A percentile compares a stretch with the other conserved stretches of the same genome.
phyloP scores from a whole-genome alignment of 2,888 invertebrate genomes.

The Synanthedon tipuliformis region DNA sequence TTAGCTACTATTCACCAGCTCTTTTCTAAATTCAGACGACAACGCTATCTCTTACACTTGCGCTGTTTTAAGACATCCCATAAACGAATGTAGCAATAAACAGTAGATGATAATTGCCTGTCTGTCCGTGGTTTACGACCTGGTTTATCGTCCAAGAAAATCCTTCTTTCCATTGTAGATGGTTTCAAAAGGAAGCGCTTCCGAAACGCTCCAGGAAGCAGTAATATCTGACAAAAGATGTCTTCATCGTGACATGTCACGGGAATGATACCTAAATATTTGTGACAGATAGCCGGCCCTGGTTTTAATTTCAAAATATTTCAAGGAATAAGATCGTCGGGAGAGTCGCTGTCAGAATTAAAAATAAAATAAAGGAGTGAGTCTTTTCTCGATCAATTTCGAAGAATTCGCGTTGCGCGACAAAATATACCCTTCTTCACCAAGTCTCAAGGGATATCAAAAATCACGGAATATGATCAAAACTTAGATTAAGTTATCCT shows the following conservation, averaged over 20 bases:
- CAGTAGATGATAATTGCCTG: conserved; percentile 25
- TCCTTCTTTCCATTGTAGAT: conserved; percentile 11
- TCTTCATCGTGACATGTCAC: background rate
- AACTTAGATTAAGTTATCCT: too few species aligned
- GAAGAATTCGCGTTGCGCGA: too few species aligned
- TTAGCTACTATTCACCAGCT: too few species aligned
- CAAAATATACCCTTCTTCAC: too few species aligned
- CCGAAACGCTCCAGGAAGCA: background rate
- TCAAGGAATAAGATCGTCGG: background rate
- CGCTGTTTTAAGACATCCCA: background rate
- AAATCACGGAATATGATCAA: too few species aligned
- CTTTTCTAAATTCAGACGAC: too few species aligned
- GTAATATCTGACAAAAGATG: background rate
- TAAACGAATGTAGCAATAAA: conserved; percentile 19
- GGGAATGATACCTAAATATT: background rate
- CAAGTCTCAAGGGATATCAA: too few species aligned
- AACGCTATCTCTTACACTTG: background rate
- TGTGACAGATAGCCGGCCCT: background rate
- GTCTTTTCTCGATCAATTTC: too few species aligned
- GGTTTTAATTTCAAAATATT: background rate
- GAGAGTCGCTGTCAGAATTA: too few species aligned
- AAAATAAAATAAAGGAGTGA: too few species aligned
- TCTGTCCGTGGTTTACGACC: conserved; percentile 12
- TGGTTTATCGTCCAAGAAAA: conserved; percentile 11
- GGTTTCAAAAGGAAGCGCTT: background rate